Percentiles rank a stretch among this genome's conserved stretches.
Conservation (phyloP, 1,140 invertebrate species). For the Ditylenchus dipsaci region DNA sequence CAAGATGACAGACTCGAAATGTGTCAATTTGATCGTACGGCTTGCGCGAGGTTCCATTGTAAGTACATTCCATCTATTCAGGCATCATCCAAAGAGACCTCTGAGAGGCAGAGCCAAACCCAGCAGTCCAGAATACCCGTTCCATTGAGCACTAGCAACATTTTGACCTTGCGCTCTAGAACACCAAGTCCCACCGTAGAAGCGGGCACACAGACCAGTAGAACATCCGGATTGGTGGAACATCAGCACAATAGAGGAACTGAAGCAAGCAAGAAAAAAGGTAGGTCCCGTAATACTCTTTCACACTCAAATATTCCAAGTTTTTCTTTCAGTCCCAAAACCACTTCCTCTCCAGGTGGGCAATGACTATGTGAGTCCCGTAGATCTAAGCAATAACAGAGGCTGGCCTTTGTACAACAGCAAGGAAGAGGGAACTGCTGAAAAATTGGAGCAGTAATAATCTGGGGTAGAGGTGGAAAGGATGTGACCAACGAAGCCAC, state of each 20-base stretch:
- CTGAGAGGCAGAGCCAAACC: not conserved
- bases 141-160: not conserved
- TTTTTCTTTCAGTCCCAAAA: not conserved
- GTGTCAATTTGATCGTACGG: too few species aligned
- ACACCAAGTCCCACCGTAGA: not conserved
- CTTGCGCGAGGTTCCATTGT: too few species aligned
- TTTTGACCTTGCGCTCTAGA: not conserved
- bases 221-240: not conserved
- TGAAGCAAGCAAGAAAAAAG: not conserved
- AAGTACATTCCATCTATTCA: too few species aligned
- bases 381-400: constrained; percentile 10
- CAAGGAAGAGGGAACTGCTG: not conserved
- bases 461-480: too few species aligned
- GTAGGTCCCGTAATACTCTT: too few species aligned
- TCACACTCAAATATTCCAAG: too few species aligned
- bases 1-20: too few species aligned
- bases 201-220: not conserved
- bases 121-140: not conserved
- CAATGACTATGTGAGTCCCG: constrained; percentile 24
- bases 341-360: constrained; percentile 4
- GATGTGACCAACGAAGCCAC: too few species aligned
- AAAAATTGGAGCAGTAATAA: too few species aligned
- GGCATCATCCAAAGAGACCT: not conserved
- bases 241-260: too few species aligned
- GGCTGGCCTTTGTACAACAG: not conserved